These are phyloP conservation scores for Megalops cyprinoides DNA, from an alignment of 2,797 vertebrate genomes.

Conservation along the genomic window DNA sequence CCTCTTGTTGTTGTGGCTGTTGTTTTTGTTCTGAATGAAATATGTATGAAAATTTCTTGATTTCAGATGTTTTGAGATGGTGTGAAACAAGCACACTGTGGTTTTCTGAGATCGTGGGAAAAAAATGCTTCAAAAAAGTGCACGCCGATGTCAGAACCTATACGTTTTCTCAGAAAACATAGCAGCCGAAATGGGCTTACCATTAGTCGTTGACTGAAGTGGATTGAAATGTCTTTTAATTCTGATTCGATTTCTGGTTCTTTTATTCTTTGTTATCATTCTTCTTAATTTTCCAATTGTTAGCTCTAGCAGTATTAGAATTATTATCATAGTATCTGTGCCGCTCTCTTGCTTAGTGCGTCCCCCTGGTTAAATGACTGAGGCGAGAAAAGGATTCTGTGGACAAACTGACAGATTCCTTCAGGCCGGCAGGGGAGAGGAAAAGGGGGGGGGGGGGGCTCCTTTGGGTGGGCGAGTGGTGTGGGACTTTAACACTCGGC, in stretches of 20 bases:
- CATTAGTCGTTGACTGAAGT: background rate
- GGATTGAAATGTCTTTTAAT: no score
- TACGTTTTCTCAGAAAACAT: background rate
- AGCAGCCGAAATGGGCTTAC: background rate
- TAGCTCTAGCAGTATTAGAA: background rate
- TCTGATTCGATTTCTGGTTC: no score
- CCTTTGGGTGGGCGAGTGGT: slow-evolving; percentile 43
- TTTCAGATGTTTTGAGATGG: background rate
- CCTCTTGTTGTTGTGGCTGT: slow-evolving; percentile 3
- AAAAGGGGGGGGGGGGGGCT: slow-evolving; percentile 21
- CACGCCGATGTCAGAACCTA: background rate
- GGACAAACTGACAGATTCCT: slow-evolving; percentile 70
- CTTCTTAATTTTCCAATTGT: background rate
- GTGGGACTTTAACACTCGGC: slow-evolving; percentile 61
- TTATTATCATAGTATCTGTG: background rate
- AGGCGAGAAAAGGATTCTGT: slow-evolving; percentile 48
- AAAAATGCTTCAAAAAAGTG: background rate
- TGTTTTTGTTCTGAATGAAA: background rate
- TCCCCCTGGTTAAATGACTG: background rate
- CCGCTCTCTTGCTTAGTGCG: background rate
- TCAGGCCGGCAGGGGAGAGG: slow-evolving; percentile 53
- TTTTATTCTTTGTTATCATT: background rate
- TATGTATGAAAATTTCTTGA: background rate
- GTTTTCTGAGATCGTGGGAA: background rate
- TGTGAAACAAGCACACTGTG: background rate